Percentiles rank a stretch among this genome's conserved stretches.
phyloP scores from a whole-genome alignment of 92 coral and sea anemone genomes.

The Porites evermanni region DNA sequence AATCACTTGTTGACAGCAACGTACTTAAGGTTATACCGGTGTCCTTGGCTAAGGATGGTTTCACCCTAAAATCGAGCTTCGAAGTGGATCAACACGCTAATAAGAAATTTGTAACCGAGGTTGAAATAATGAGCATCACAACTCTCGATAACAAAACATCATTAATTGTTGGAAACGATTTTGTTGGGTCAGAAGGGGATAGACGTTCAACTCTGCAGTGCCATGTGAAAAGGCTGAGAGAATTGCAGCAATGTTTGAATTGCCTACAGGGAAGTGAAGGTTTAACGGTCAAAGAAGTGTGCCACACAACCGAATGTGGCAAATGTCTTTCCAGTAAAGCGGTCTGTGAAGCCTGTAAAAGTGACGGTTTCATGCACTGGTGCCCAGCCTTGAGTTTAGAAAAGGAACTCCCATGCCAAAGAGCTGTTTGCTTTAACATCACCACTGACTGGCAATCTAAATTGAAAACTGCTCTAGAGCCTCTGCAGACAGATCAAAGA shows the following conservation, averaged over 20 bases:
- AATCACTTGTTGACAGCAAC: conserved; percentile 3
- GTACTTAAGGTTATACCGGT: conserved; percentile 15
- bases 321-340: conserved; percentile 10
- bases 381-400: conserved; percentile 35
- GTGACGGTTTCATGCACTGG: conserved; percentile 4
- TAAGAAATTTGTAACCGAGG: conserved; percentile 31
- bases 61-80: conserved; percentile 26
- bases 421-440: conserved; percentile 38
- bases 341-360: conserved; percentile 10
- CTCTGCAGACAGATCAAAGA: conserved; percentile 31
- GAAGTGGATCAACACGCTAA: not conserved
- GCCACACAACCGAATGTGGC: conserved; percentile 16
- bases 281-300: conserved; percentile 12
- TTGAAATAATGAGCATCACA: conserved; percentile 38
- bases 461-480: conserved; percentile 42
- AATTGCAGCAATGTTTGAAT: conserved; percentile 22
- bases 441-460: conserved; percentile 57
- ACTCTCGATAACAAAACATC: conserved; percentile 35
- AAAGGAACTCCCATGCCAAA: conserved; percentile 37
- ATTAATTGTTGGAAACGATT: conserved; percentile 20
- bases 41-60: conserved; percentile 30
- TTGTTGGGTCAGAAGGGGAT: conserved; percentile 8
- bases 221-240: not conserved
- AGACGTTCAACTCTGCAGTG: conserved; percentile 15
- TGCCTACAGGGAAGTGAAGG: not conserved